Evolutionary conservation across 2,888 invertebrate genomes (phyloP).

Genomic region (Erebia palarica): DNA sequence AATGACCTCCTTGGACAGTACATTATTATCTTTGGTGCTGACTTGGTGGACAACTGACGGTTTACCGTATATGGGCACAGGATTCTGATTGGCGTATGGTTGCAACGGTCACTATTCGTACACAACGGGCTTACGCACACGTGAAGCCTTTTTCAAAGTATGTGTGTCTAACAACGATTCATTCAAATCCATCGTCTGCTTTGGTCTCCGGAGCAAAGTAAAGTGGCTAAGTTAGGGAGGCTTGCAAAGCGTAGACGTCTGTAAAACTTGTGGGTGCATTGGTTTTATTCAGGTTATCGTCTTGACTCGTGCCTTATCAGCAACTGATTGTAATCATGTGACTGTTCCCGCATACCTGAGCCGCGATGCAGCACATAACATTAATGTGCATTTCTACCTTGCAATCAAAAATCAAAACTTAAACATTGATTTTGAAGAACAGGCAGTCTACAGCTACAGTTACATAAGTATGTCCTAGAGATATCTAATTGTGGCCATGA

Average conservation of each 20-base stretch:
- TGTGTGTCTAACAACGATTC: constrained; percentile 37
- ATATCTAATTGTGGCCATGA: too few species aligned
- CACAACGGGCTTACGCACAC: constrained; percentile 52
- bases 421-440: constrained; percentile 4
- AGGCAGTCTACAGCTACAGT: not conserved
- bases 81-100: constrained; percentile 84
- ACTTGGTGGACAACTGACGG: constrained; percentile 76
- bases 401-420: not conserved
- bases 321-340: constrained; percentile 42
- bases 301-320: constrained; percentile 39
- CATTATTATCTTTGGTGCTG: constrained; percentile 55
- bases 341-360: constrained; percentile 41
- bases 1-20: constrained; percentile 58
- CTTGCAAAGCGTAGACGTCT: constrained; percentile 15
- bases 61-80: constrained; percentile 93
- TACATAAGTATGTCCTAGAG: too few species aligned
- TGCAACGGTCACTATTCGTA: constrained; percentile 77
- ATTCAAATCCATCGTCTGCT: constrained; percentile 39
- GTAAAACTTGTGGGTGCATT: constrained; percentile 25
- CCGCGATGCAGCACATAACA: constrained; percentile 24
- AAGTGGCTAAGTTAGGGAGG: constrained; percentile 48
- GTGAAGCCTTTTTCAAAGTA: constrained; percentile 43
- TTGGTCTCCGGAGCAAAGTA: constrained; percentile 37
- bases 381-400: constrained; percentile 17
- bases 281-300: constrained; percentile 31